These are phyloP conservation scores for Microctenopoma lineatum DNA, from an alignment of 2,797 vertebrate genomes.

Conservation along the genomic window DNA sequence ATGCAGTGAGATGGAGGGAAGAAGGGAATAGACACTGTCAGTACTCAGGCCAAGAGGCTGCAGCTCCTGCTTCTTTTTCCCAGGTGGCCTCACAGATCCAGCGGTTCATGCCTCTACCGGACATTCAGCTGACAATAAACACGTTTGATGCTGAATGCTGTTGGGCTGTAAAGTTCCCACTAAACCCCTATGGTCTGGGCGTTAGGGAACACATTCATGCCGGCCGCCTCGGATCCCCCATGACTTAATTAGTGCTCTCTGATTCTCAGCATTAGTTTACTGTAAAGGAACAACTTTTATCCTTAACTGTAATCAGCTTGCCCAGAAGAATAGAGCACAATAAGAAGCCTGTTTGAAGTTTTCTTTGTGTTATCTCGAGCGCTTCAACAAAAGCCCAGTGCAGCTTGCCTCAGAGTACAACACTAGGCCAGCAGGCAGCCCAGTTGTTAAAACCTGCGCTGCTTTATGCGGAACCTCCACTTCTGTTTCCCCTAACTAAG, in stretches of 20 bases:
- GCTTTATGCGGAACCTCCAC: constrained; percentile 62
- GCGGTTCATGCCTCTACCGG: constrained; percentile 72
- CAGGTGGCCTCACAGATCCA: constrained; percentile 64
- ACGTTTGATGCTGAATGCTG: constrained; percentile 79
- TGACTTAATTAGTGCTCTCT: constrained; percentile 85
- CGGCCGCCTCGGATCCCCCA: constrained; percentile 75
- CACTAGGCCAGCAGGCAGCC: constrained; percentile 55
- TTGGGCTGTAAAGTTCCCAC: constrained; percentile 69
- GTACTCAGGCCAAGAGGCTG: constrained; percentile 49
- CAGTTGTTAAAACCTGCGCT: constrained; percentile 57
- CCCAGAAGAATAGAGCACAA: constrained; percentile 80
- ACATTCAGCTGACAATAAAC: constrained; percentile 77
- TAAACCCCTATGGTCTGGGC: constrained; percentile 69
- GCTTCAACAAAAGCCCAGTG: constrained; percentile 76
- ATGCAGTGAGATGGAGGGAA: constrained; percentile 42
- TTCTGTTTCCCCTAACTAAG: constrained; percentile 36
- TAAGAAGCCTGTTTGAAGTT: constrained; percentile 80
- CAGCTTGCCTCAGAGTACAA: constrained; percentile 55
- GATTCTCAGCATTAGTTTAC: constrained; percentile 83
- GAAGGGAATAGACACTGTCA: constrained; percentile 39
- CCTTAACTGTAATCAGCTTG: constrained; percentile 82
- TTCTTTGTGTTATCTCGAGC: constrained; percentile 75
- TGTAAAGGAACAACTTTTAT: constrained; percentile 83
- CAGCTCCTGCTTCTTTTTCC: constrained; percentile 46
- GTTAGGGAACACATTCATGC: constrained; percentile 73